Percentiles rank a stretch among this genome's conserved stretches.
These are phyloP conservation scores for Bos indicus DNA, from an alignment of 2,113 vertebrate genomes.

Conservation along the genomic window DNA sequence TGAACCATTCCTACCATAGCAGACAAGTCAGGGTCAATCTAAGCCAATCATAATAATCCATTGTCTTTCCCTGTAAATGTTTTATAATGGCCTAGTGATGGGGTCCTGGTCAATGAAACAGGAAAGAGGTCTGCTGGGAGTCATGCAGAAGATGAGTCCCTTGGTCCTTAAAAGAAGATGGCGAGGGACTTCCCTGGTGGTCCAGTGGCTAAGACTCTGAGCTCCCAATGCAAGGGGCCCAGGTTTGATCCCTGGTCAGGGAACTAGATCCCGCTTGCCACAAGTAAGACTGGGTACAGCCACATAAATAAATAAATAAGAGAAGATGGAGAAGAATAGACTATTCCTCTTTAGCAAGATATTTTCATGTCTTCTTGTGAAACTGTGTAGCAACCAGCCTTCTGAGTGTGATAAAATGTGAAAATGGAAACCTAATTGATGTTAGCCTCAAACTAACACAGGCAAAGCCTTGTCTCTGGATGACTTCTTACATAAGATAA, in stretches of 20 bases:
- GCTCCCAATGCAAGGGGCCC: neutral
- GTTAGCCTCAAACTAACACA: neutral
- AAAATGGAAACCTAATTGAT: neutral
- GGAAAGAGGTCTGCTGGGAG: neutral
- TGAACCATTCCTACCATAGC: neutral
- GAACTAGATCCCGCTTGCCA: neutral
- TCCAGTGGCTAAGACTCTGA: neutral
- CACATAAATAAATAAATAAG: neutral
- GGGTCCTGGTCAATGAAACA: neutral
- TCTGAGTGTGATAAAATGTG: neutral
- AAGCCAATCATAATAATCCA: neutral
- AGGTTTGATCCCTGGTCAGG: neutral
- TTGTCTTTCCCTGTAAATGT: neutral
- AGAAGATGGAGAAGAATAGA: neutral
- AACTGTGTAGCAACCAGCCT: neutral
- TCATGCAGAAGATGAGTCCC: neutral
- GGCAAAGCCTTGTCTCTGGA: neutral
- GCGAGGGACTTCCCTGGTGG: neutral
- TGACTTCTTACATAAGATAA: neutral
- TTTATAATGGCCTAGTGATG: neutral
- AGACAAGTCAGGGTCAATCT: neutral
- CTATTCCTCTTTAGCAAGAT: neutral
- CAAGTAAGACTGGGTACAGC: neutral
- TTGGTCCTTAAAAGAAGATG: neutral
- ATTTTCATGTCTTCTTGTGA: neutral